A percentile compares a stretch with the other conserved stretches of the same genome.
These are phyloP conservation scores for Drosophila gunungcola DNA, from an alignment of 1,140 invertebrate species.

Conservation along the genomic window DNA sequence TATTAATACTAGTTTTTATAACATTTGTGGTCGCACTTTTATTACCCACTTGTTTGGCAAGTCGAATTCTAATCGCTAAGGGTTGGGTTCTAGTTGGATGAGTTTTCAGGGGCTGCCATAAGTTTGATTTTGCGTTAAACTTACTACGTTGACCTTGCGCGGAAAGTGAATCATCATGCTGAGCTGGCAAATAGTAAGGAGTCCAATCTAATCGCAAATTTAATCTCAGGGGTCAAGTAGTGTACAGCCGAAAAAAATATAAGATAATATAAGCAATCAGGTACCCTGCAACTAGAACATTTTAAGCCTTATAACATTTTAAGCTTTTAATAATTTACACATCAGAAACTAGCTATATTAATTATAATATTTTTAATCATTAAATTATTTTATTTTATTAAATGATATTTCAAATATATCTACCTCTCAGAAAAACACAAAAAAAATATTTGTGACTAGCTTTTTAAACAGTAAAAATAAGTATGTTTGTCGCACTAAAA, in stretches of 20 bases:
- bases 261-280: background rate
- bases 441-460: too few species aligned
- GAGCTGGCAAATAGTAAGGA: conserved; percentile 8
- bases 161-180: conserved; percentile 19
- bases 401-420: too few species aligned
- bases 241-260: background rate
- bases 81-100: background rate
- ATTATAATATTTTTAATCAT: background rate
- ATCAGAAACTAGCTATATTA: too few species aligned
- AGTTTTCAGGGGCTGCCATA: background rate
- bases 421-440: too few species aligned
- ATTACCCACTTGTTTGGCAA: background rate
- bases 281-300: too few species aligned
- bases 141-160: conserved; percentile 1
- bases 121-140: background rate
- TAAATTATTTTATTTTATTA: too few species aligned
- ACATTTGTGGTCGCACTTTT: background rate
- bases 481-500: too few species aligned
- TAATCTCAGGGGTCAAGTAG: conserved; percentile 1
- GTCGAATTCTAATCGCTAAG: conserved; percentile 5
- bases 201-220: conserved; percentile 9
- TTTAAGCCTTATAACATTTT: too few species aligned
- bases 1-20: background rate
- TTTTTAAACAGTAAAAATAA: too few species aligned
- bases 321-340: too few species aligned